Conservation (phyloP, 2,888 invertebrate species). For the Heliconius aoede region DNA sequence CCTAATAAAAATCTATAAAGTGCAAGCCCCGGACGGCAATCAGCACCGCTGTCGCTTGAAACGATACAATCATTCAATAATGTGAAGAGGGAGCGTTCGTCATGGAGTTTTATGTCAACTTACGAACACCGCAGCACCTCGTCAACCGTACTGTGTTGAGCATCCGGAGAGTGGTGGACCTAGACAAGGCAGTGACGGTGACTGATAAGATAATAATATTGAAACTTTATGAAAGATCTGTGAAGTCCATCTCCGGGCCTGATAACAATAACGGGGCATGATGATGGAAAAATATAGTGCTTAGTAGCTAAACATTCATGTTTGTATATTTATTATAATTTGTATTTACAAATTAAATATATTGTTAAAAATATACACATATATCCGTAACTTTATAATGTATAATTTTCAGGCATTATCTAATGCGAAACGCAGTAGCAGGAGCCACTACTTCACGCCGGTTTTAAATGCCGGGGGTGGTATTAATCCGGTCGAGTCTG, state of each 20-base stretch:
- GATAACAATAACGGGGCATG: no score
- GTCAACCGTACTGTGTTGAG: slow-evolving; percentile 42
- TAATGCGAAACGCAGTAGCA: no score
- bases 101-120: slow-evolving; percentile 45
- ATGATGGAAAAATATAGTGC: neutral
- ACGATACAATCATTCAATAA: neutral
- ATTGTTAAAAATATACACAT: no score
- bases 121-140: slow-evolving; percentile 50
- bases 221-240: neutral
- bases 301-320: neutral
- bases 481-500: no score
- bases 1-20: slow-evolving; percentile 14
- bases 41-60: neutral
- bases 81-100: neutral
- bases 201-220: slow-evolving; percentile 2
- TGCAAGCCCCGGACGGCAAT: slow-evolving; percentile 3
- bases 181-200: slow-evolving; percentile 37
- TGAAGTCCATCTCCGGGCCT: neutral
- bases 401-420: slow-evolving; percentile 33
- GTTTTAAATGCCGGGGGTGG: no score
- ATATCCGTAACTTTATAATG: neutral
- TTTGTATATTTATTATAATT: neutral
- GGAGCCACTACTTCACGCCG: no score
- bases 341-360: no score
- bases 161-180: slow-evolving; percentile 39